Percentiles rank a stretch among this genome's conserved stretches.
phyloP scores from a whole-genome alignment of 2,113 vertebrate genomes.

The Seriola quinqueradiata region DNA sequence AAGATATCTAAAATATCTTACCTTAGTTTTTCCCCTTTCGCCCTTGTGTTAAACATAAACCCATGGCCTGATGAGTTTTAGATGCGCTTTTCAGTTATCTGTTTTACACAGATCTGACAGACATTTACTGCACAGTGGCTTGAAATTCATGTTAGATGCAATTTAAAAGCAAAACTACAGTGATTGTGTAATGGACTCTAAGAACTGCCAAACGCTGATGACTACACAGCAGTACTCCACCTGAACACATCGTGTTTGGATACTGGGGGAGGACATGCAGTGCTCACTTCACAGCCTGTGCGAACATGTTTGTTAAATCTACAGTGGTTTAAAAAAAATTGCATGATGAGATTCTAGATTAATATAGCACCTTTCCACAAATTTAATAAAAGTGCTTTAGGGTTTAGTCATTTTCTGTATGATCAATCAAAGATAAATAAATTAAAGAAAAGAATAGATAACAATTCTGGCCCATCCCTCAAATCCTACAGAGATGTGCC shows the following conservation, averaged over 20 bases:
- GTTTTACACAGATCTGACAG: not conserved
- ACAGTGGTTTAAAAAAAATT: not conserved
- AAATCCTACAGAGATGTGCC: too few species aligned
- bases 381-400: too few species aligned
- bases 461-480: too few species aligned
- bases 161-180: not conserved
- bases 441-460: too few species aligned
- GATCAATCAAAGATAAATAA: too few species aligned
- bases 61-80: not conserved
- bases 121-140: not conserved
- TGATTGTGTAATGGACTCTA: not conserved
- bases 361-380: too few species aligned
- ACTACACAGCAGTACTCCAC: not conserved
- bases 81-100: not conserved
- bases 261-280: not conserved
- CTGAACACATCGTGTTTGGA: not conserved
- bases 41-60: not conserved
- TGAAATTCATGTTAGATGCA: not conserved
- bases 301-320: not conserved
- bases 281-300: not conserved
- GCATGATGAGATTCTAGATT: not conserved
- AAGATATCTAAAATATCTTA: not conserved
- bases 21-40: not conserved
- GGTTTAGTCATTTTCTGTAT: too few species aligned
- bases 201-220: too few species aligned